These are phyloP conservation scores for Enhydra lutris DNA, from an alignment of 2,113 vertebrate genomes.

Conservation along the genomic window DNA sequence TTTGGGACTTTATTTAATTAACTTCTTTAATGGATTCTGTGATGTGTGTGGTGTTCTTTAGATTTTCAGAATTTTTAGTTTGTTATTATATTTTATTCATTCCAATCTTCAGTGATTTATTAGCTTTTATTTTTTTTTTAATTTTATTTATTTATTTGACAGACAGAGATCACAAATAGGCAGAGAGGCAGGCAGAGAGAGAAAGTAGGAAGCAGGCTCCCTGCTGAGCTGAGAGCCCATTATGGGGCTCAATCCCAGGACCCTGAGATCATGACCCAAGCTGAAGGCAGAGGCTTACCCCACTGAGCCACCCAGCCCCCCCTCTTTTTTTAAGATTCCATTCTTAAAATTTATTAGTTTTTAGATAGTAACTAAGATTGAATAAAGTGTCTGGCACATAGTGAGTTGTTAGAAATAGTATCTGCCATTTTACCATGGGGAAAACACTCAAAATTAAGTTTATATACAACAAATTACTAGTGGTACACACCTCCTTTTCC, in stretches of 20 bases:
- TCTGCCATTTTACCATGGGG: neutral
- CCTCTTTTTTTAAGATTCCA: too few species aligned
- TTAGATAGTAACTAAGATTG: neutral
- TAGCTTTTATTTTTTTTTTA: neutral
- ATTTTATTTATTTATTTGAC: too few species aligned
- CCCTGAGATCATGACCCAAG: too few species aligned
- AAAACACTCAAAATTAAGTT: conserved; percentile 49
- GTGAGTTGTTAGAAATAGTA: neutral
- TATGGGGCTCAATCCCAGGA: too few species aligned
- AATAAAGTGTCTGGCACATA: neutral
- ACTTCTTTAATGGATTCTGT: neutral
- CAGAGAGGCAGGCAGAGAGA: too few species aligned
- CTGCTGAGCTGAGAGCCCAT: too few species aligned
- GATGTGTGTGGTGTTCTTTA: neutral
- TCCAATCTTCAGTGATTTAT: neutral
- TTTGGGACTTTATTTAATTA: neutral
- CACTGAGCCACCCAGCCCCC: too few species aligned
- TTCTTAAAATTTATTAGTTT: neutral
- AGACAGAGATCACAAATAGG: too few species aligned
- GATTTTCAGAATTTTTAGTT: neutral
- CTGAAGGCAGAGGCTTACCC: too few species aligned
- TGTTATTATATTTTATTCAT: neutral
- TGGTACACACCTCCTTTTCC: neutral
- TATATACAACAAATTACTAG: conserved; percentile 19
- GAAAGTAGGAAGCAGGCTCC: too few species aligned